A percentile compares a stretch with the other conserved stretches of the same genome.
phyloP scores from a whole-genome alignment of 2,113 vertebrate species.

The Atherinomorus stipes region DNA sequence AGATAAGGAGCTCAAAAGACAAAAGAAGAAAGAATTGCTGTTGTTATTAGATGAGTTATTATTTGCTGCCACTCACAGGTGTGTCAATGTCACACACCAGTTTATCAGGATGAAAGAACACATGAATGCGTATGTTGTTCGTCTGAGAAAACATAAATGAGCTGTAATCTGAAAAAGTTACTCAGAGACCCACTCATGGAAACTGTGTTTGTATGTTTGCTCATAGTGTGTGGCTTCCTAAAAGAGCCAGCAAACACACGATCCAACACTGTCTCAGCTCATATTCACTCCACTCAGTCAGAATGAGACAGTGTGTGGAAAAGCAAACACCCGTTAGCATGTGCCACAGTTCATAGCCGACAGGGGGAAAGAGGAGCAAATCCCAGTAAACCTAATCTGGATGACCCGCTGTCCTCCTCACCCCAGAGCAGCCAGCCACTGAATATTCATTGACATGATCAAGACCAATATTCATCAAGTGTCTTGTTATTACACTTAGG shows the following conservation, averaged over 20 bases:
- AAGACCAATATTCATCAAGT: conserved; percentile 10
- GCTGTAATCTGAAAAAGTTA: conserved; percentile 30
- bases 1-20: conserved; percentile 6
- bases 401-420: conserved; percentile 14
- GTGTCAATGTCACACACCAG: background rate
- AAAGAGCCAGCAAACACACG: conserved; percentile 12
- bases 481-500: background rate
- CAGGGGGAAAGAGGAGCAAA: background rate
- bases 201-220: background rate
- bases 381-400: conserved; percentile 12
- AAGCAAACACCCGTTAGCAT: conserved; percentile 23
- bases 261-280: conserved; percentile 40
- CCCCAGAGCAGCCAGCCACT: conserved; percentile 2
- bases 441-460: conserved; percentile 16
- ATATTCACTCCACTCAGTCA: conserved; percentile 36
- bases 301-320: conserved; percentile 16
- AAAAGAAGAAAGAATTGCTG: background rate
- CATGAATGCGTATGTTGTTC: conserved; percentile 14
- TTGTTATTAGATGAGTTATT: conserved; percentile 17
- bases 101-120: background rate
- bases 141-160: conserved; percentile 23
- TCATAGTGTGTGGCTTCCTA: conserved; percentile 1
- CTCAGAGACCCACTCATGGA: conserved; percentile 28
- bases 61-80: conserved; percentile 1
- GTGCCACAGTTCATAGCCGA: conserved; percentile 6